Evolutionary conservation across 2,113 vertebrate species (phyloP).

Genomic region (Choloepus hoffmanni): DNA sequence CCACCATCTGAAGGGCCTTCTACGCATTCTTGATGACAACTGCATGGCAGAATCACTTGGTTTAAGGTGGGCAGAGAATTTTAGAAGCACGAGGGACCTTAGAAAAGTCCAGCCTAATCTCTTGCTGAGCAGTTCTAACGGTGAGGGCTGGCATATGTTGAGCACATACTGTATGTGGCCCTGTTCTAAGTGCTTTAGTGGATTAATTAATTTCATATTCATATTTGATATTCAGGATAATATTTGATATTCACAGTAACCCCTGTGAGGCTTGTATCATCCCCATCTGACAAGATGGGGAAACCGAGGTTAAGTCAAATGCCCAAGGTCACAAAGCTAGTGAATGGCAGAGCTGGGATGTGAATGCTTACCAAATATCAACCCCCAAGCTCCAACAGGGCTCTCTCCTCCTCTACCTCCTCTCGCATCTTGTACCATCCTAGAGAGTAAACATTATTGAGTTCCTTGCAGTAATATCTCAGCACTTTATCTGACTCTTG

Average conservation of each 20-base stretch:
- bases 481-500: background rate
- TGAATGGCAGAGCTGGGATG: background rate
- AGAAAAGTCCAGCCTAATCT: background rate
- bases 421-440: background rate
- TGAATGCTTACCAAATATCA: background rate
- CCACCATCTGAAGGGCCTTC: background rate
- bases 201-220: background rate
- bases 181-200: background rate
- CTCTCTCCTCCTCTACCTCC: background rate
- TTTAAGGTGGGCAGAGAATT: background rate
- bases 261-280: background rate
- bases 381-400: background rate
- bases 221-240: background rate
- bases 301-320: background rate
- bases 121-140: background rate
- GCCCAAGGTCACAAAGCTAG: background rate
- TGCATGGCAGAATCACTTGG: background rate
- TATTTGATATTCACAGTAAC: background rate
- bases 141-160: background rate
- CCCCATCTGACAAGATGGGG: background rate
- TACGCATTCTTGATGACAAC: background rate
- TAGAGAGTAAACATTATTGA: background rate
- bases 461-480: background rate
- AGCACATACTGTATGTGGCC: background rate
- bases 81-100: background rate